Base-by-base conservation (phyloP, 2,888 invertebrate genomes). In the Eudemis profundana region DNA sequence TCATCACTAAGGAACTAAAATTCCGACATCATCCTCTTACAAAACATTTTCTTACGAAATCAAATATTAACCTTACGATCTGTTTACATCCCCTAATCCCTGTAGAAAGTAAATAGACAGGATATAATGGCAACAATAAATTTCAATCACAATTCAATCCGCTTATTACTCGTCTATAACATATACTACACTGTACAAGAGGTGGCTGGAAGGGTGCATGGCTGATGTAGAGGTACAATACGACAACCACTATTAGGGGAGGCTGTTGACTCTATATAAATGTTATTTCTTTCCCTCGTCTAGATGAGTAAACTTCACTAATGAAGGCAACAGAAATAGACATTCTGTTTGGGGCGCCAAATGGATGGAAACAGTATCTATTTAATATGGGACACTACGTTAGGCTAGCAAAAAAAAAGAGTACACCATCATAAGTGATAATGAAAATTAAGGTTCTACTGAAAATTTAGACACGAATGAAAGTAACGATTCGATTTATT, bases 201-300 rank as follows among this genome's bases (percentile, higher is more conserved):
- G 76, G 78, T 75, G 73, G 75, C 74, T 75, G 75, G 74, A 78
- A 78, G 90, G 90, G 90, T 90, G 89, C 87, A 90, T 90, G 76
- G 69, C 74, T 87, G 82, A 89, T 89, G 84, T 78, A 68, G 70
- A 29, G 66, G 75, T 75, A 76, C 74, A 75, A 74, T 74, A 71
- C 68, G 68, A 70, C 47, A 68, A 61, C 68, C 61, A 66, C 69
- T 70, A 69, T 68, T 72, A 68, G 72, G 64, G 79, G 70, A 73
- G 68, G 76, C 71, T 77, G 74, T 80, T 74, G 77, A 76, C 72
- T 78, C 72, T 74, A 75, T 75, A 78, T 73, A 76, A 79, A 81
- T 79, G 75, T 82, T 83, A 77, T 79, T 78, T 68, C 71, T 74
- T 71, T 70, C 61, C 73, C 69, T 74, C 70, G 74, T 72, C 63